A percentile compares a stretch with the other conserved stretches of the same genome.
Evolutionary conservation across 1,140 invertebrate species (phyloP).

Genomic region (Proctacanthus coquilletti): DNA sequence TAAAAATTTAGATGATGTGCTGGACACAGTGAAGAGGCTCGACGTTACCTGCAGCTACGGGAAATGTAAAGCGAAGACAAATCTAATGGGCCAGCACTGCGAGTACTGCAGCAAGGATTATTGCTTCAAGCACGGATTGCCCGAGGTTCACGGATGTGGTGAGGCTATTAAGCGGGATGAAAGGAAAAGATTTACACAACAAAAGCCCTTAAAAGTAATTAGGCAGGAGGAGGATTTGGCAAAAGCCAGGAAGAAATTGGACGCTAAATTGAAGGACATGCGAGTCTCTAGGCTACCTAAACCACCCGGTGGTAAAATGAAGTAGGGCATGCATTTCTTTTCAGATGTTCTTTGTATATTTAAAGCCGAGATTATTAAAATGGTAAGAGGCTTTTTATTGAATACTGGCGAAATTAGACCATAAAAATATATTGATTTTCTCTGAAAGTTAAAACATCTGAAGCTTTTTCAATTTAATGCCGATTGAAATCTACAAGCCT

Average conservation of each 20-base stretch:
- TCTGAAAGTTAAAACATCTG: too few species aligned
- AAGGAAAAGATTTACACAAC: conserved; percentile 23
- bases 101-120: conserved; percentile 19
- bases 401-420: too few species aligned
- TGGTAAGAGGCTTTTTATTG: too few species aligned
- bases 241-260: conserved; percentile 21
- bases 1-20: conserved; percentile 21
- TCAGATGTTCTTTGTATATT: too few species aligned
- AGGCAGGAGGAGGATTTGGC: conserved; percentile 19
- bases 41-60: conserved; percentile 22
- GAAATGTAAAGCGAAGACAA: conserved; percentile 24
- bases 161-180: conserved; percentile 19
- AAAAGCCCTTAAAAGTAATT: conserved; percentile 20
- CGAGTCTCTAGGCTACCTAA: conserved; percentile 22
- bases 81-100: conserved; percentile 23
- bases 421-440: too few species aligned
- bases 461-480: too few species aligned
- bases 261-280: conserved; percentile 27
- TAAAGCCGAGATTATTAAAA: too few species aligned
- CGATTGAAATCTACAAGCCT: too few species aligned
- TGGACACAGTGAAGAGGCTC: conserved; percentile 23
- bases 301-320: too few species aligned
- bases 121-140: conserved; percentile 26
- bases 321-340: too few species aligned
- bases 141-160: conserved; percentile 26